Evolutionary conservation across 2,888 invertebrate genomes (phyloP).

Genomic region (Orthosia incerta): DNA sequence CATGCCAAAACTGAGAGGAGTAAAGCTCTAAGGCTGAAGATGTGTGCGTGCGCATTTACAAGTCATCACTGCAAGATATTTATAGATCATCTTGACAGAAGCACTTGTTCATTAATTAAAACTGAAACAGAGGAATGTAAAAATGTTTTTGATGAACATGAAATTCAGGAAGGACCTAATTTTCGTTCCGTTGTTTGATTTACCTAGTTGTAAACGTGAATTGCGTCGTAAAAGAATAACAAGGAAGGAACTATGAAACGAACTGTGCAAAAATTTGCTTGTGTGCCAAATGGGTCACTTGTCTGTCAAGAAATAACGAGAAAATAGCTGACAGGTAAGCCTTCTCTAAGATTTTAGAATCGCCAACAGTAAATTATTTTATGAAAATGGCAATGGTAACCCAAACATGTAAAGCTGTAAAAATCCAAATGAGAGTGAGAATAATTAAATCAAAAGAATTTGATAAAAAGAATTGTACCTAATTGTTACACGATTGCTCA

Average conservation of each 20-base stretch:
- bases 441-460: not conserved
- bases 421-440: not conserved
- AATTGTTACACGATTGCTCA: slow-evolving; percentile 16
- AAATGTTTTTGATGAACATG: slow-evolving; percentile 35
- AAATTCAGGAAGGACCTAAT: slow-evolving; percentile 30
- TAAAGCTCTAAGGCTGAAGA: slow-evolving; percentile 58
- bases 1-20: slow-evolving; percentile 64
- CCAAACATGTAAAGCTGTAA: not conserved
- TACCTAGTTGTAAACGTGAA: slow-evolving; percentile 42
- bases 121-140: slow-evolving; percentile 65
- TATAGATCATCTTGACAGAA: slow-evolving; percentile 67
- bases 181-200: slow-evolving; percentile 40
- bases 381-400: slow-evolving; percentile 45
- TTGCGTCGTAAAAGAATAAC: slow-evolving; percentile 59
- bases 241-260: slow-evolving; percentile 73
- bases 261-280: slow-evolving; percentile 72
- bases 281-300: slow-evolving; percentile 87
- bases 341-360: slow-evolving; percentile 67
- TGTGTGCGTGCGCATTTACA: slow-evolving; percentile 66
- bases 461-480: slow-evolving; percentile 4
- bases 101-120: slow-evolving; percentile 69
- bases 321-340: slow-evolving; percentile 72
- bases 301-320: slow-evolving; percentile 78
- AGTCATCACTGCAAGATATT: slow-evolving; percentile 67
- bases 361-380: slow-evolving; percentile 61